A percentile compares a stretch with the other conserved stretches of the same genome.
These are phyloP conservation scores for Scaptomyza cyrtandrae DNA, from an alignment of 2,888 invertebrate species.

Conservation along the genomic window DNA sequence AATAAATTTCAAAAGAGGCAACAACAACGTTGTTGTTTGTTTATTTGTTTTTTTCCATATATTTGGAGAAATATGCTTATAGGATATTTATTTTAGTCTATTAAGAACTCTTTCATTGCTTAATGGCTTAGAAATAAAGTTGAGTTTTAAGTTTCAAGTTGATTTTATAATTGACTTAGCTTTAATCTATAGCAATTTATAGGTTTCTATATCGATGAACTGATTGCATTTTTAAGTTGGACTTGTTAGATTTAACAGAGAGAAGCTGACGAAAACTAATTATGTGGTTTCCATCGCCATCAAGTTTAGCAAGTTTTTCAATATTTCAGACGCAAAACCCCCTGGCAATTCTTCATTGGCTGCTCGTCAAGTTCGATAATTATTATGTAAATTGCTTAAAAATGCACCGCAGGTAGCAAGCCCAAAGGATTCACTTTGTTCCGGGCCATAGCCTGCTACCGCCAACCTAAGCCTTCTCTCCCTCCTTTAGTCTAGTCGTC, in stretches of 20 bases:
- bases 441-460: background rate
- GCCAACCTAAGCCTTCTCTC: no score
- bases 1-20: slow-evolving; percentile 66
- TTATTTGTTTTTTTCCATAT: no score
- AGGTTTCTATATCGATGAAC: slow-evolving; percentile 16
- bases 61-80: no score
- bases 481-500: slow-evolving; percentile 38
- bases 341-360: slow-evolving; percentile 26
- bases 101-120: no score
- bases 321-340: slow-evolving; percentile 44
- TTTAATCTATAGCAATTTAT: background rate
- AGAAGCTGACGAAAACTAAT: slow-evolving; percentile 48
- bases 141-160: no score
- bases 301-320: slow-evolving; percentile 55
- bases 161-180: background rate
- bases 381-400: slow-evolving; percentile 81
- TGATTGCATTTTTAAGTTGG: slow-evolving; percentile 18
- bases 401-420: slow-evolving; percentile 75
- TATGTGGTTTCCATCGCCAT: slow-evolving; percentile 43
- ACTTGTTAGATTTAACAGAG: slow-evolving; percentile 11
- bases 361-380: slow-evolving; percentile 63
- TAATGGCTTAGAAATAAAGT: no score
- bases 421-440: slow-evolving; percentile 74
- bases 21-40: no score
- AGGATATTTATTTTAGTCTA: no score